Base-by-base conservation (phyloP, 2,113 vertebrate genomes). In the Athene noctua region DNA sequence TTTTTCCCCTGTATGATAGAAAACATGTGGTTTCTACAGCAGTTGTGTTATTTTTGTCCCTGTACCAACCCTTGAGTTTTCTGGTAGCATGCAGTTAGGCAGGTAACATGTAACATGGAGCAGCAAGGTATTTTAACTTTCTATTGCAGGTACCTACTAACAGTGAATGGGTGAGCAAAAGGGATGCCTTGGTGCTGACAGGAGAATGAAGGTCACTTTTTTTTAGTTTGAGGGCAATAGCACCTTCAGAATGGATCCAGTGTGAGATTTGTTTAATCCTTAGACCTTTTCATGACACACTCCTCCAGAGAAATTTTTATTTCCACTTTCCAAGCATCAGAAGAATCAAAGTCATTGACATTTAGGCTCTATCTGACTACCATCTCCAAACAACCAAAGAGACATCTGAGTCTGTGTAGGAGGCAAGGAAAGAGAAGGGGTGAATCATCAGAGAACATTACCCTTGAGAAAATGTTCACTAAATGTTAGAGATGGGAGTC, bases 1-100 rank as follows among this genome's bases (percentile, higher is more conserved):
- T 94, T 86, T 92, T 88, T 36, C 29, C 46, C 38, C 23, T 55
- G 29, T 84, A 44, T 86, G 81, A 96, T 61, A 88, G 55, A 95
- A 97, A 95, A n/a, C 58, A 83, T 92, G 94, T 96, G 88, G 90
- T 96, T 97, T 94, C 88, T 92, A 96, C 83, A 96, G 92, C 62
- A 96, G 87, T 86, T 57, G 25, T 92, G 73, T 89, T 95, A 86
- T 93, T 96, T 51, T 92, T 93, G 85, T 93, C 65, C 72, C 61
- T 91, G n/a, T 90, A 92, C 95, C 75, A 92, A 77, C 20, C 62
- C 49, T 86, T 70, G 75, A 94, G 68, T 89, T 85, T 81, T 11
- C 59, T 70, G 20, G 66, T 38, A 32, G 85, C 47, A 65, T 72
- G 66, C 84, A 96, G 58, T 96, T 96, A 90, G 62, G 77, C 46